These are phyloP conservation scores for Lumbricus terrestris DNA, from an alignment of 2,888 invertebrate genomes.

Conservation along the genomic window DNA sequence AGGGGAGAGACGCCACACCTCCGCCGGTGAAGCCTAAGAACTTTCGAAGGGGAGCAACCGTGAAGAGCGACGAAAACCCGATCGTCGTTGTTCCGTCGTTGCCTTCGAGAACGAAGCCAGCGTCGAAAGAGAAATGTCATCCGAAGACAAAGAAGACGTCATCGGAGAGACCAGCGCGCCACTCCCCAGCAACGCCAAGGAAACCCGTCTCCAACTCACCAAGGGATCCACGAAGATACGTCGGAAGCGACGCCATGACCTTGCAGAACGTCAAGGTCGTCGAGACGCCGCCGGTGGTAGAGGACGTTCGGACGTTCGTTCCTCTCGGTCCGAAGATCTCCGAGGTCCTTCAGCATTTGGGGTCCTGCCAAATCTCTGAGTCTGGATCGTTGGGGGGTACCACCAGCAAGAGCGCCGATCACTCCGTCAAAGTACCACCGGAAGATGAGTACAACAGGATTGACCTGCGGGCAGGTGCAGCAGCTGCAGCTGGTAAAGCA, in stretches of 20 bases:
- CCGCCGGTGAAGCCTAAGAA: background rate
- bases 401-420: background rate
- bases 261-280: background rate
- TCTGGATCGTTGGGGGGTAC: background rate
- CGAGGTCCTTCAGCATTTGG: background rate
- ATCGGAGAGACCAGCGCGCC: background rate
- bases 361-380: background rate
- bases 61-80: background rate
- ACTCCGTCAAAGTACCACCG: background rate
- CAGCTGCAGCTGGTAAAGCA: background rate
- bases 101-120: background rate
- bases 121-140: background rate
- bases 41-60: background rate
- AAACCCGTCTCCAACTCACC: background rate
- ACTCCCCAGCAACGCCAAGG: background rate
- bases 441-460: background rate
- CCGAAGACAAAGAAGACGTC: background rate
- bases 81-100: background rate
- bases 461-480: background rate
- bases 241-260: background rate
- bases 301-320: background rate
- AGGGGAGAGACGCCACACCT: background rate
- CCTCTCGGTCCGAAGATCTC: background rate
- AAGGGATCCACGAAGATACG: background rate
- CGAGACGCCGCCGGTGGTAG: too few relatives aligned